Base-by-base conservation (phyloP, 1,140 invertebrate genomes). In the Sinella curviseta region DNA sequence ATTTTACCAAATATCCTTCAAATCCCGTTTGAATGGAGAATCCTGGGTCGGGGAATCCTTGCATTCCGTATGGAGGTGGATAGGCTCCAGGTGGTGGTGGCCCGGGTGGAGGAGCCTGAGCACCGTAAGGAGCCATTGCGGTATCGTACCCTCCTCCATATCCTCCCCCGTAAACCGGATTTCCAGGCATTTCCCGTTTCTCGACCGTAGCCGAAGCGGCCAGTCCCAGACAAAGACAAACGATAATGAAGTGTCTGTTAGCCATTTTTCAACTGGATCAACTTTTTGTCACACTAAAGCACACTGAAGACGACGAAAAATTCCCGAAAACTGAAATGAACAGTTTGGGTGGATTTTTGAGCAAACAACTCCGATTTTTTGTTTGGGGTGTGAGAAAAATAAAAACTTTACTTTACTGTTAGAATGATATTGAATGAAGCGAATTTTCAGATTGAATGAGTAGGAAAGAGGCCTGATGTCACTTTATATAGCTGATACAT, bases 21-120 rank as follows among this genome's bases (percentile, higher is more conserved):
- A 84, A 82, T 77, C 83, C 83, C 39, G 83, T 82, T 77, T 84
- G 83, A 39, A 80, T 78, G 28, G 80, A 76, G 60, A 84, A 82
- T 39, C 83, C 83, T 20, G 83, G 83, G 39, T 84, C 81, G 20
- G 78, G 78, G 74, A 73, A 81, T 57, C 81, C 83, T 34, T 54
- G 76, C 55, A 77, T 55, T 28, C 17, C 30, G 20, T 28, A 77
- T 60, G 31, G 31, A 2, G 28, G 39, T 55, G 14, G 4, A 1
- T 28, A 28, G 12, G 4, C 2, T 34, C 65, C 76, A 1, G 79
- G 79, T 30, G 74, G 55, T 26, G 30, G 28, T 39, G 16, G 39
- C 3, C 34, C 34, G n/a, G n/a, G n/a, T n/a, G 1, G 16, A 4
- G 14, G n/a, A 77, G 80, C 8, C 24, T 33, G 55, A 57, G 60